Percentiles rank a stretch among this genome's conserved stretches.
phyloP scores from a whole-genome alignment of 2,113 vertebrate genomes.

The Elachura formosa region DNA sequence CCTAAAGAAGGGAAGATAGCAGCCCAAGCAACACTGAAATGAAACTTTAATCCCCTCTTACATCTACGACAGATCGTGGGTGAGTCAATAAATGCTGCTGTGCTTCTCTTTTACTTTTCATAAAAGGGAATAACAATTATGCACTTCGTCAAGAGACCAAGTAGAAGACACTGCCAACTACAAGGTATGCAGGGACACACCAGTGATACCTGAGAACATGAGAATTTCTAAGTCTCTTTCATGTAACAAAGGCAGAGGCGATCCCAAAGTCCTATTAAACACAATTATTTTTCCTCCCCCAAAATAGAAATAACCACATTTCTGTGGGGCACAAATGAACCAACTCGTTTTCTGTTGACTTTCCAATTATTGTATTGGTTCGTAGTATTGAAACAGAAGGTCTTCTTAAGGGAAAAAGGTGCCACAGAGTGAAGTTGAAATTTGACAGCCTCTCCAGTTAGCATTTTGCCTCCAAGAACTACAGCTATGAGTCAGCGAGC shows the following conservation, averaged over 20 bases:
- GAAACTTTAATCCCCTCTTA: not conserved
- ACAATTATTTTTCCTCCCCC: fast-evolving
- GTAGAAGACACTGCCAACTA: not conserved
- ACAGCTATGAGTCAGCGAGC: not conserved
- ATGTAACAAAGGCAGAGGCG: not conserved
- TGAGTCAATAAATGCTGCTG: not conserved
- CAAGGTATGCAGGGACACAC: not conserved
- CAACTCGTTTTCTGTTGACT: not conserved
- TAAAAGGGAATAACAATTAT: not conserved
- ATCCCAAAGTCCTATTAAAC: not conserved
- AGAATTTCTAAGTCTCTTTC: not conserved
- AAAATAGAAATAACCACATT: not conserved
- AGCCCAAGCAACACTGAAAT: not conserved
- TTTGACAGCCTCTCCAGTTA: not conserved
- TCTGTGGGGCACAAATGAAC: not conserved
- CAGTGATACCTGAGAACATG: not conserved
- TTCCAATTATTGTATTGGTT: not conserved
- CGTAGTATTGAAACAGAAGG: not conserved
- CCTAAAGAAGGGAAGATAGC: not conserved
- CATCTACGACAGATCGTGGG: not conserved
- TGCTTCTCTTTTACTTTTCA: not conserved
- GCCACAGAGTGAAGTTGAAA: not conserved
- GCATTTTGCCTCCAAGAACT: not conserved
- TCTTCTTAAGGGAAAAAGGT: not conserved
- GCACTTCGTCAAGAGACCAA: not conserved